Evolutionary conservation across 2,888 invertebrate species (phyloP), one percentile per base, ranked within the genome.

Genomic region (Scaptomyza cyrtandrae): DNA sequence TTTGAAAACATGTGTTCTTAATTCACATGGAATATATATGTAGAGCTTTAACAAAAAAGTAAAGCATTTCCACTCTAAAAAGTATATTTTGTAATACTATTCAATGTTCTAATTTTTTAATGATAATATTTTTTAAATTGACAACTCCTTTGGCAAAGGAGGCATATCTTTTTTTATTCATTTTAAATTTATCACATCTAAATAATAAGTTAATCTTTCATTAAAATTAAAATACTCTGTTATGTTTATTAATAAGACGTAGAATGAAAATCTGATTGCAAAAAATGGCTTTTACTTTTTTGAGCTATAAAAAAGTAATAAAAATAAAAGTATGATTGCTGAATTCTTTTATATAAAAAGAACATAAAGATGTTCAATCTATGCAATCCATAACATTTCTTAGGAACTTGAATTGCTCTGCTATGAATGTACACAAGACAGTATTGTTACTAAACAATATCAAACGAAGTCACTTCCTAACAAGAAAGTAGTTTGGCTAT

Each of bases 401-500:
- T 10, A 6, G 44, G 58, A 78, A 64, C 39, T 57, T 19, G 39
- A 67, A 69, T 71, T 63, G 59, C 33, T 14, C 16, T 37, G 31
- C 58, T 56, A 69, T 66, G 67, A 71, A 59, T 44, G 43, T 60
- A 50, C 49, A 66, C 33, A 63, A 50, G 46, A 63, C 50, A 6
- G 33, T 19, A 78, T 86, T 82, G 81, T 82, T 55, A 1, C 6
- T 6, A 4, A 33, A 77, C 70, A 83, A 83, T 80, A 57, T 80
- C 45, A 37, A 61, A 37, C 50, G n/a, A 54, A 67, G 64, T 69
- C 45, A 75, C 48, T 81, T 78, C 68, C 78, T 80, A 76, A 82
- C 83, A 82, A 86, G 80, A 82, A 83, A 88, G 80, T 77, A 86
- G 86, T 82, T 76, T 71, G 66, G 83, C 80, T 65, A 83, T 86